A percentile compares a stretch with the other conserved stretches of the same genome.
Conservation (phyloP, 2,888 invertebrate species). For the Cyrtodaria siliqua region DNA sequence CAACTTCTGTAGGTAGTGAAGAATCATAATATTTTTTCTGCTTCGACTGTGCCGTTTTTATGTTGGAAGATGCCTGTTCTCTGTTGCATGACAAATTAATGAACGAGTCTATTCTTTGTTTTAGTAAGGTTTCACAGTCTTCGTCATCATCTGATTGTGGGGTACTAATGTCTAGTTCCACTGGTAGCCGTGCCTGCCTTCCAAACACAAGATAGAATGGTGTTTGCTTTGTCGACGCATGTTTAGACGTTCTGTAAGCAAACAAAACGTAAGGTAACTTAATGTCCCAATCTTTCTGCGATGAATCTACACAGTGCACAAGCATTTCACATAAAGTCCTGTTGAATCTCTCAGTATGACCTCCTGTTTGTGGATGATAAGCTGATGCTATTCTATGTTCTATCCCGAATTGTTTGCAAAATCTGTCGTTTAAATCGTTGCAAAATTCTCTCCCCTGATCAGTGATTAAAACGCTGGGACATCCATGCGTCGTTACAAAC, state of each 20-base stretch:
- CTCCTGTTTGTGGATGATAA: no score
- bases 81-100: conserved; percentile 23
- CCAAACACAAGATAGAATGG: conserved; percentile 50
- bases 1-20: conserved; percentile 27
- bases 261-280: no score
- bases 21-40: conserved; percentile 41
- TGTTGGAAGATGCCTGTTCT: conserved; percentile 33
- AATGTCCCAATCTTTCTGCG: no score
- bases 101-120: conserved; percentile 31
- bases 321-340: conserved; percentile 39
- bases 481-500: conserved; percentile 14
- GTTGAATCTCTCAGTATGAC: conserved; percentile 48
- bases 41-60: conserved; percentile 27
- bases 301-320: no score
- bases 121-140: conserved; percentile 25
- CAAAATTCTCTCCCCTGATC: conserved; percentile 24
- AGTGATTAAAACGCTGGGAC: conserved; percentile 17
- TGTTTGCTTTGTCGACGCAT: conserved; percentile 44
- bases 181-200: conserved; percentile 36
- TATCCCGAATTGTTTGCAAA: no score
- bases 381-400: no score
- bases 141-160: conserved; percentile 12
- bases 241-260: no score
- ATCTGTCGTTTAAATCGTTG: conserved; percentile 38
- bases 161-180: conserved; percentile 30